Evolutionary conservation across 64 coral and sea anemone species (phyloP), one percentile per base, ranked within the genome.

Genomic region (Anthopleura sola): DNA sequence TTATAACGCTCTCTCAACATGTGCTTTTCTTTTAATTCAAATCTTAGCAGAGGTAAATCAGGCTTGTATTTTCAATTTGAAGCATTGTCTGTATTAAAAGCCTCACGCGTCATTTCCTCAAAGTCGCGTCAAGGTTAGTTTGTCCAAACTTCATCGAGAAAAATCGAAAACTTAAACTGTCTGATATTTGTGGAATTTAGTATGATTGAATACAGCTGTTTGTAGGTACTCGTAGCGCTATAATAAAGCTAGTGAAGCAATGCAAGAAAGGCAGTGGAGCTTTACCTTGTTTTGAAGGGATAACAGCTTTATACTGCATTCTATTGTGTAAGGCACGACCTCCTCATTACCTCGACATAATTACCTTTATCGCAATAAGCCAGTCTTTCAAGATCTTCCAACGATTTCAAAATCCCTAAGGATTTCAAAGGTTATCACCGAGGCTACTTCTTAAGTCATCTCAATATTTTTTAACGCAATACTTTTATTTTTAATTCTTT

Each of bases 321-420:
- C 28, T 34, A 14, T 33, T 71, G 2, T 71, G 2, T 32, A 12
- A 28, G 10, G 31, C 5, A 3, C 66, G 29, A 34, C 66, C 29
- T 1, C 31, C 66, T 71, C 66, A 71, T 71, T 71, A 71, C 66
- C 66, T 15, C 11, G 2, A 71, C 10, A 71, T 71, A 71, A 71
- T 71, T 38, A 47, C 5, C 8, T 3, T 14, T 79, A 79, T 79
- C 76, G 19, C 76, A 23, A 37, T 24, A 21, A 79, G 36, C 1
- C 37, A 79, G 76, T 38, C 44, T 38, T 48, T 79, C 76, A 79
- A 79, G 76, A 79, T 79, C 76, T 44, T 44, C 44, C 13, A 77
- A 77, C 36, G 75, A 77, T 77, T 77, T 37, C 75, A 77, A 77
- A 77, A 40, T 77, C 75, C 24, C 60, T n/a, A 66, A 71, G 66